Evolutionary conservation across 2,113 vertebrate species (phyloP).

Genomic region (Dicrurus megarhynchus): DNA sequence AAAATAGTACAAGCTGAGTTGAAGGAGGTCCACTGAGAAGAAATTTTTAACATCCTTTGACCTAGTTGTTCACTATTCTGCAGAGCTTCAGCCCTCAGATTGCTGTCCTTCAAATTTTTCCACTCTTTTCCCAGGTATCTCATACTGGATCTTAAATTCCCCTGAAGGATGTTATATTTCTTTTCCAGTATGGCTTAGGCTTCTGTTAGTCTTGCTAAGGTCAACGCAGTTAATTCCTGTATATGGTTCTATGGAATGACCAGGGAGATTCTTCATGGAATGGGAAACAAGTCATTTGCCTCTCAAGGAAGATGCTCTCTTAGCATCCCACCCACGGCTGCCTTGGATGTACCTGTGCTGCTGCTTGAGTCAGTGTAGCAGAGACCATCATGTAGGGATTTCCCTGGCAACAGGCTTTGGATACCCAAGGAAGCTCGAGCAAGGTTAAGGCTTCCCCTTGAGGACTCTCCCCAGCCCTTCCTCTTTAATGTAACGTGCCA

Average conservation of each 20-base stretch:
- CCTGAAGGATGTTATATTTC: not conserved
- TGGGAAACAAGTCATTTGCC: not conserved
- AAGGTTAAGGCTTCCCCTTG: not conserved
- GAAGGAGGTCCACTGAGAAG: not conserved
- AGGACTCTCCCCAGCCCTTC: not conserved
- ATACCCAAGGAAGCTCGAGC: not conserved
- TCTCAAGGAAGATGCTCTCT: not conserved
- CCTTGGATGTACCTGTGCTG: not conserved
- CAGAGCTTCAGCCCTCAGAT: not conserved
- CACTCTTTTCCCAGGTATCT: not conserved
- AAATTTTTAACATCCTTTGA: not conserved
- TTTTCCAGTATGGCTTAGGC: not conserved
- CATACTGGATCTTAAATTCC: not conserved
- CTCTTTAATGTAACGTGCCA: not conserved
- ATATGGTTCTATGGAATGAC: not conserved
- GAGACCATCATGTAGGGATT: not conserved
- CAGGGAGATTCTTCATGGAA: not conserved
- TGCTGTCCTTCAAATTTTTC: not conserved
- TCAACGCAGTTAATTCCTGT: not conserved
- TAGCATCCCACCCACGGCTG: not conserved
- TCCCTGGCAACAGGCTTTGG: not conserved
- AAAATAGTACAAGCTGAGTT: not conserved
- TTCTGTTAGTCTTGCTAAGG: not conserved
- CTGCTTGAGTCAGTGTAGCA: not conserved
- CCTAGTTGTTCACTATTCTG: not conserved